These are phyloP conservation scores for Corythornis cristatus DNA, from an alignment of 2,113 vertebrate species.

Conservation along the genomic window DNA sequence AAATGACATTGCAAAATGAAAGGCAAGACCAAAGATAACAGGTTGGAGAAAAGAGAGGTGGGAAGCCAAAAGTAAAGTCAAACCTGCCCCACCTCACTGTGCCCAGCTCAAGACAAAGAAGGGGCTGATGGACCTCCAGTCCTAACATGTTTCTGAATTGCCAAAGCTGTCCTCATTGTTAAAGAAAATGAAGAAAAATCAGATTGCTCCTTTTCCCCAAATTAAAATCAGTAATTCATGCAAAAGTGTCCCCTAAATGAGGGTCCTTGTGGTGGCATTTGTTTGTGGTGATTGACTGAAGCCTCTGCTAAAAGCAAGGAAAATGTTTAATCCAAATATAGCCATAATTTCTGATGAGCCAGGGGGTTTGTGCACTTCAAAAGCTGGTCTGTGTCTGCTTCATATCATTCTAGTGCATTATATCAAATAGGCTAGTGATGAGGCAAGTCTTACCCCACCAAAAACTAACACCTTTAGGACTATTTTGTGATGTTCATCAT, in stretches of 20 bases:
- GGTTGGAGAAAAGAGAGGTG: background rate
- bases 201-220: background rate
- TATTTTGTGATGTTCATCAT: background rate
- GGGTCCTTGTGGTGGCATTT: background rate
- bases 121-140: background rate
- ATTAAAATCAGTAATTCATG: background rate
- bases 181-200: background rate
- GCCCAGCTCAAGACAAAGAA: background rate
- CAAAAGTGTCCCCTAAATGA: background rate
- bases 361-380: background rate
- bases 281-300: background rate
- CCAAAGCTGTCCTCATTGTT: background rate
- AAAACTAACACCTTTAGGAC: background rate
- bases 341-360: background rate
- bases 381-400: background rate
- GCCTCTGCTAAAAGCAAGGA: background rate
- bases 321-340: background rate
- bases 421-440: background rate
- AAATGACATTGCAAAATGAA: background rate
- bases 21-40: background rate
- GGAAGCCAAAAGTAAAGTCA: background rate
- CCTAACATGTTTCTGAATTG: background rate
- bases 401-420: background rate
- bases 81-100: rapidly evolving
- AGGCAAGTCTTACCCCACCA: background rate